These are phyloP conservation scores for Sciurus carolinensis DNA, from an alignment of 2,797 vertebrate genomes.

Conservation along the genomic window DNA sequence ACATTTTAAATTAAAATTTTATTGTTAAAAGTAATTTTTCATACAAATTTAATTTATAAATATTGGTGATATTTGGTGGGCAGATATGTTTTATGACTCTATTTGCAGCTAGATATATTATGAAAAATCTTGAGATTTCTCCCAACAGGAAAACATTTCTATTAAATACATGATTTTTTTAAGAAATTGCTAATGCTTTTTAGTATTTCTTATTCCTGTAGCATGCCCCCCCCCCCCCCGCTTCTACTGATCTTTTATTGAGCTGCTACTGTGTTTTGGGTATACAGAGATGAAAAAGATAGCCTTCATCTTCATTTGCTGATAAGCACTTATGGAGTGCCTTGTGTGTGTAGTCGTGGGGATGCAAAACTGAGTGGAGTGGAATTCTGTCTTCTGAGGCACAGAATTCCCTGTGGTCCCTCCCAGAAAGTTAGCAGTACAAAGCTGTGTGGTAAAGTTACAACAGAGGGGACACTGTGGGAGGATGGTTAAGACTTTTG, in stretches of 20 bases:
- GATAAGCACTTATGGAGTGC: neutral
- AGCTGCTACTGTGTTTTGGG: neutral
- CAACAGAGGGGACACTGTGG: neutral
- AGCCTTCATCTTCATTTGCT: neutral
- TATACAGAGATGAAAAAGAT: no score
- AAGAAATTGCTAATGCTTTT: neutral
- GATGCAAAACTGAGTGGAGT: neutral
- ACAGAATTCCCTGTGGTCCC: neutral
- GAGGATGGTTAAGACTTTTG: neutral
- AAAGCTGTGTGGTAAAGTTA: neutral
- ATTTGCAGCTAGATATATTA: neutral
- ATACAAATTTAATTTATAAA: neutral
- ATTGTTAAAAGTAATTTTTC: neutral
- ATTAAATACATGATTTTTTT: neutral
- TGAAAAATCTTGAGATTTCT: slow-evolving; percentile 4
- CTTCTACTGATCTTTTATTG: neutral
- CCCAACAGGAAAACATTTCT: neutral
- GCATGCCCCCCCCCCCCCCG: no score
- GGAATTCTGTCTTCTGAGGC: neutral
- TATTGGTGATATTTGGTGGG: neutral
- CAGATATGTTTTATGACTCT: neutral
- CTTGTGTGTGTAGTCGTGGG: neutral
- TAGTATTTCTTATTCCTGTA: neutral
- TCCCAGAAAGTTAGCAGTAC: neutral
- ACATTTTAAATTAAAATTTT: slow-evolving; percentile 19